phyloP scores from a whole-genome alignment of 2,797 vertebrate species.

The Tenualosa thibaudeaui region DNA sequence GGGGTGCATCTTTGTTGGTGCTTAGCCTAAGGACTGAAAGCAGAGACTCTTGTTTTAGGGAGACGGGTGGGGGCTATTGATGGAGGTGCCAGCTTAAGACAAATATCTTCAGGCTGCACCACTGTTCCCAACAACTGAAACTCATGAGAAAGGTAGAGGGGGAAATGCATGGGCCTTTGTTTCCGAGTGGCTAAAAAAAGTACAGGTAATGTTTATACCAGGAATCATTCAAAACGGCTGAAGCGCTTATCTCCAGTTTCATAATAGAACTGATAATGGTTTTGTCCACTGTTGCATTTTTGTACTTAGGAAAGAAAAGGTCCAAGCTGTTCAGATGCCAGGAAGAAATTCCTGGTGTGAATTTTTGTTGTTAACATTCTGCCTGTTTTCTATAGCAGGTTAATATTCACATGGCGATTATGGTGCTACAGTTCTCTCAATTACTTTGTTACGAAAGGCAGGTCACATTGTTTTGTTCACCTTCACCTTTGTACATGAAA shows the following conservation, averaged over 20 bases:
- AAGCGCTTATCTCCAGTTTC: constrained; percentile 17
- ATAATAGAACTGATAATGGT: background rate
- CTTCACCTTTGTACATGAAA: constrained; percentile 1
- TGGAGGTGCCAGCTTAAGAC: constrained; percentile 32
- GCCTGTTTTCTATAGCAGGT: background rate
- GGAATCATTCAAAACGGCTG: background rate
- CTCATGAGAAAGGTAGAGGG: constrained; percentile 30
- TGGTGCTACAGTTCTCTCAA: background rate
- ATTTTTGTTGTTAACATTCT: background rate
- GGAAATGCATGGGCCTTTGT: constrained; percentile 11
- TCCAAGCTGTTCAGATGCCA: background rate
- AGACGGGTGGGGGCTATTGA: constrained; percentile 36
- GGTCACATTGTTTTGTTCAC: background rate
- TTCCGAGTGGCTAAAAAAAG: constrained; percentile 19
- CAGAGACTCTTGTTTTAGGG: constrained; percentile 60
- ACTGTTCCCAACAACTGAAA: constrained; percentile 17
- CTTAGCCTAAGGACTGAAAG: constrained; percentile 57
- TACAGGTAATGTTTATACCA: constrained; percentile 8
- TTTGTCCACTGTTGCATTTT: background rate
- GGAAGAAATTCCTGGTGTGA: background rate
- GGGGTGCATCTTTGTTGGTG: constrained; percentile 40
- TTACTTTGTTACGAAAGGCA: background rate
- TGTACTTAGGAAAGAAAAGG: background rate
- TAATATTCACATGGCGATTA: background rate
- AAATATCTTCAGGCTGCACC: constrained; percentile 31